Conservation (phyloP, 92 coral and sea anemone species). For the Isaurus tuberculatus region DNA sequence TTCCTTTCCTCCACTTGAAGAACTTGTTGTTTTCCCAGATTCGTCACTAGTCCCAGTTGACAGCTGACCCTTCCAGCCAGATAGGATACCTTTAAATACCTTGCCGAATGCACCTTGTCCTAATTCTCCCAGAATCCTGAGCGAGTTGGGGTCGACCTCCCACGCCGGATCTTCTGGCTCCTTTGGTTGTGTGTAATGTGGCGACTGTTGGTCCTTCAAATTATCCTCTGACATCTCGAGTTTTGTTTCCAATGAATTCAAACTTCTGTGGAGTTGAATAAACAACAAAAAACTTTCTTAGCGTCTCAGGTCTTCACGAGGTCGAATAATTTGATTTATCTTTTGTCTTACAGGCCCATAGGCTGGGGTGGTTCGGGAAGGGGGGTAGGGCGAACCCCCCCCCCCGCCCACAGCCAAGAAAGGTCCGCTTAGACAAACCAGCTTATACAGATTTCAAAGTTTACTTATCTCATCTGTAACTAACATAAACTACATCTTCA, state of each 20-base stretch:
- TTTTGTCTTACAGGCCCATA: no score
- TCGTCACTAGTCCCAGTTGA: constrained; percentile 13
- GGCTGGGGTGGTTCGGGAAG: no score
- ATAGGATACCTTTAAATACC: constrained; percentile 52
- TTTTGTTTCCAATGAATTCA: neutral
- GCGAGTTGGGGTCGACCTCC: constrained; percentile 31
- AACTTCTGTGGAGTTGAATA: neutral
- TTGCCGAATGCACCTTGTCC: constrained; percentile 57
- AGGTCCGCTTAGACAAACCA: no score
- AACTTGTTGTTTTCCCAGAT: neutral
- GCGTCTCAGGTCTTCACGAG: neutral
- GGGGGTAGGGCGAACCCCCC: no score
- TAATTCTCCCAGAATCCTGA: constrained; percentile 41
- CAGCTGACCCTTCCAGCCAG: neutral
- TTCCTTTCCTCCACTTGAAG: constrained; percentile 12
- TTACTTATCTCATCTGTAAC: no score
- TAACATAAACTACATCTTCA: no score
- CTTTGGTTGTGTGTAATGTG: no score
- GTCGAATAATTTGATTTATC: neutral
- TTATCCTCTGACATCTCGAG: neutral
- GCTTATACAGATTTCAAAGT: no score
- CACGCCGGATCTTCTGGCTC: constrained; percentile 20
- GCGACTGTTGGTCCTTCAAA: neutral
- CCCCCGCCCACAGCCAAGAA: no score
- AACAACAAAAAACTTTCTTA: no score